Base-by-base conservation (phyloP, 2,888 invertebrate genomes). In the Leucophora obtusa region DNA sequence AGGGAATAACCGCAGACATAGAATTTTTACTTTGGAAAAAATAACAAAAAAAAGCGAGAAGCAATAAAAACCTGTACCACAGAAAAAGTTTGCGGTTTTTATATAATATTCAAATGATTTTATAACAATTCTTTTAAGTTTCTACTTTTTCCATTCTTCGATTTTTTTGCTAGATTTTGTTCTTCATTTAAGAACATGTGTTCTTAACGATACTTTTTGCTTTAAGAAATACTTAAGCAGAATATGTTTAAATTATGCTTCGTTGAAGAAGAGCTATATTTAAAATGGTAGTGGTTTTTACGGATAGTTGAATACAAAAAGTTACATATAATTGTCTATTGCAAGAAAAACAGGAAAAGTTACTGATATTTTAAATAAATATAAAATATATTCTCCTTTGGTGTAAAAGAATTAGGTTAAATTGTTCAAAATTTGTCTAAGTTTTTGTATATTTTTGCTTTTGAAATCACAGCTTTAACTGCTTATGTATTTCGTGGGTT, bases 1-100 rank as follows among this genome's bases (percentile, higher is more conserved):
- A 54, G 60, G 35, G 35, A 66, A 60, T 59, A 68, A 68, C 74
- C 74, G 74, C 68, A 75, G 74, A 75, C 74, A 47, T n/a, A 47
- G n/a, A 47, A 47, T n/a, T 47, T 47, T 47, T 2, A 47, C 43
- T 47, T 14, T 7, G n/a, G 11, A 14, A 75, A 68, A 75, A 68
- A 54, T 28, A 28, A 28, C 47, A 15, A 28, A 56, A 11, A 7
- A 33, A 17, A 56, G 38, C 38, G 10, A 38, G 14, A 38, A 38
- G 38, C 4, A 38, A 38, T 38, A 38, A 38, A 38, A 38, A 38
- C 38, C 38, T 11, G 38, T 28, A 28, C 6, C 6, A 28, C 28
- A 38, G 3, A 38, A 38, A 38, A 9, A 38, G 11, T 38, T 11
- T 11, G 38, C 38, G 38, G 38, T 38, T 11, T 38, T 54, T 24